A percentile compares a stretch with the other conserved stretches of the same genome.
Conservation (phyloP, 2,797 vertebrate species). For the Parotocinclus haroldoi region DNA sequence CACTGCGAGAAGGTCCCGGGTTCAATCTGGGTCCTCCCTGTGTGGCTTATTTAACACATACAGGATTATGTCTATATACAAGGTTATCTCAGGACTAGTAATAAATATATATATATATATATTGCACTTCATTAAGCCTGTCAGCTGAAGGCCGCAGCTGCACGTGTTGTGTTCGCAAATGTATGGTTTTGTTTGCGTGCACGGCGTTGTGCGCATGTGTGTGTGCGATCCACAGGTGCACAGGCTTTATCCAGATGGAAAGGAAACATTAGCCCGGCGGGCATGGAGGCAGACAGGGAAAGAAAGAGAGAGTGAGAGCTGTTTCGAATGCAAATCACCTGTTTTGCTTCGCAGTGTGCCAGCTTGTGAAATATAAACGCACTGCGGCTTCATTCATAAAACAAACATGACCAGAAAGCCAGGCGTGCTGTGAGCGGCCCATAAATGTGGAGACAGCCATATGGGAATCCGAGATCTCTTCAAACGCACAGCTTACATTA, state of each 20-base stretch:
- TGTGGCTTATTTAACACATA: too few relatives aligned
- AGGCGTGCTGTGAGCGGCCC: background rate
- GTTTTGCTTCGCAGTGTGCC: slow-evolving; percentile 59
- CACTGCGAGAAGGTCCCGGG: too few relatives aligned
- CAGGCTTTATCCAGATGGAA: slow-evolving; percentile 54
- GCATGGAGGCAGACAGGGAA: slow-evolving; percentile 56
- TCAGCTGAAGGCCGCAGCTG: too few relatives aligned
- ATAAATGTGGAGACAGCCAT: slow-evolving; percentile 13
- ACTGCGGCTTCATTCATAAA: slow-evolving; percentile 64
- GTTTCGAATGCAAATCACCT: slow-evolving; percentile 76
- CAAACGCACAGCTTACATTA: slow-evolving; percentile 10
- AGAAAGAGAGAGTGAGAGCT: slow-evolving; percentile 50
- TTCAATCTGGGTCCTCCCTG: too few relatives aligned
- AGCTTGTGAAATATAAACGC: slow-evolving; percentile 70
- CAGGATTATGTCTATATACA: too few relatives aligned
- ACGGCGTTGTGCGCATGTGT: slow-evolving; percentile 37
- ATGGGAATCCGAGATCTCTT: slow-evolving; percentile 25
- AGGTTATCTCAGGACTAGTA: too few relatives aligned
- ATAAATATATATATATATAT: too few relatives aligned
- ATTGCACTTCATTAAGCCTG: too few relatives aligned
- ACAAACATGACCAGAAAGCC: slow-evolving; percentile 27
- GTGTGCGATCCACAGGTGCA: slow-evolving; percentile 71
- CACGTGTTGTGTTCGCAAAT: too few relatives aligned
- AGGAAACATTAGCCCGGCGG: slow-evolving; percentile 69
- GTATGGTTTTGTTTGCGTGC: slow-evolving; percentile 14